phyloP scores from a whole-genome alignment of 1,140 invertebrate species.

The Probaryconus sp. region DNA sequence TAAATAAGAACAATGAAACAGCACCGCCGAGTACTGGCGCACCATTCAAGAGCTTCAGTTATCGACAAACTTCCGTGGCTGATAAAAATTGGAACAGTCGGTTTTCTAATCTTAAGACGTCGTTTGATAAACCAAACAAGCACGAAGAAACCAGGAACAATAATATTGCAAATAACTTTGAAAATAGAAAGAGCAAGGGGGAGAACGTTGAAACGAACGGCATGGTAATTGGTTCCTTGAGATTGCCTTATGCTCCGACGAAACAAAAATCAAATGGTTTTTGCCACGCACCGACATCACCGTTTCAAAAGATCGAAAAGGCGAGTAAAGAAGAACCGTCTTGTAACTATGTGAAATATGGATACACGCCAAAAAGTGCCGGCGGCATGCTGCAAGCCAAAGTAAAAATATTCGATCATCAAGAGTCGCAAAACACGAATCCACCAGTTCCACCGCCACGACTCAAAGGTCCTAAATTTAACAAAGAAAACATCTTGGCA shows the following conservation, averaged over 20 bases:
- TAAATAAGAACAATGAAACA: constrained; percentile 84
- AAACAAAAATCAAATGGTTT: constrained; percentile 63
- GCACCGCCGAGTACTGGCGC: constrained; percentile 53
- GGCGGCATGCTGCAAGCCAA: constrained; percentile 67
- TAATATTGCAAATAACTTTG: constrained; percentile 5
- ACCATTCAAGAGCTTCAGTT: constrained; percentile 69
- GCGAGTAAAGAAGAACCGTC: constrained; percentile 24
- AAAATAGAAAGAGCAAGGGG: constrained; percentile 17
- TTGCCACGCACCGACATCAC: constrained; percentile 72
- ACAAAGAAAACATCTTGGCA: constrained; percentile 34
- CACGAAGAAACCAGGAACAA: neutral
- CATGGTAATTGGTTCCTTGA: constrained; percentile 50
- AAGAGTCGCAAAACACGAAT: constrained; percentile 30
- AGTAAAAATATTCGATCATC: constrained; percentile 72
- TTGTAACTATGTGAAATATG: constrained; percentile 54
- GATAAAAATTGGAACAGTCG: constrained; percentile 86
- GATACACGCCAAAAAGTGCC: constrained; percentile 60
- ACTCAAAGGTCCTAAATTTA: constrained; percentile 51
- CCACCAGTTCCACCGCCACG: constrained; percentile 52
- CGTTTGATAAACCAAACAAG: constrained; percentile 82
- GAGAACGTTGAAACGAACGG: constrained; percentile 8
- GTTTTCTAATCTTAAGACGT: constrained; percentile 91
- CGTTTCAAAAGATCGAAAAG: constrained; percentile 73
- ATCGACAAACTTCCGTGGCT: constrained; percentile 64
- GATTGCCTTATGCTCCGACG: constrained; percentile 31